A percentile compares a stretch with the other conserved stretches of the same genome.
Evolutionary conservation across 1,140 invertebrate genomes (phyloP).

Genomic region (Berghia stephanieae): DNA sequence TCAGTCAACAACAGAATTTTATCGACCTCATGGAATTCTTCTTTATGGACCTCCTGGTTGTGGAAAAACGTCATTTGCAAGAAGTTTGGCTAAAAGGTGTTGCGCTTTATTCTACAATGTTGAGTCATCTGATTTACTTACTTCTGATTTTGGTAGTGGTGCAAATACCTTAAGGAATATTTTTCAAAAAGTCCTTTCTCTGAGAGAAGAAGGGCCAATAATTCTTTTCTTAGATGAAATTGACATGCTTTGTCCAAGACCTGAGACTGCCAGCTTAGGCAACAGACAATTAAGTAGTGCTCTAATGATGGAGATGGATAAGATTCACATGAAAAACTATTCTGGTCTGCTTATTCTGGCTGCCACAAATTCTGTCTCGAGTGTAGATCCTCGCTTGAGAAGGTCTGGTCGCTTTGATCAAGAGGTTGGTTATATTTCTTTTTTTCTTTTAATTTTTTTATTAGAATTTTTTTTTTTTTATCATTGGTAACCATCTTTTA

Average conservation of each 20-base stretch:
- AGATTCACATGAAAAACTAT: slow-evolving; percentile 20
- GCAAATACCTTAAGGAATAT: slow-evolving; percentile 50
- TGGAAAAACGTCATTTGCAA: slow-evolving; percentile 60
- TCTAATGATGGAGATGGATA: slow-evolving; percentile 51
- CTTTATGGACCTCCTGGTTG: slow-evolving; percentile 60
- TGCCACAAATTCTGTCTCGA: slow-evolving; percentile 56
- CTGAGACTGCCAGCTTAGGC: slow-evolving; percentile 27
- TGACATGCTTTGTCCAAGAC: slow-evolving; percentile 54
- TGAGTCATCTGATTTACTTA: slow-evolving; percentile 57
- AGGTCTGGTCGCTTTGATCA: slow-evolving; percentile 59
- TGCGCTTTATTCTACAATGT: slow-evolving; percentile 49
- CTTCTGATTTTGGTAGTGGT: slow-evolving; percentile 54
- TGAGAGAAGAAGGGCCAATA: slow-evolving; percentile 54
- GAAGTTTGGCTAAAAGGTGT: slow-evolving; percentile 42
- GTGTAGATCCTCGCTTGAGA: slow-evolving; percentile 49
- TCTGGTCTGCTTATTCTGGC: slow-evolving; percentile 54
- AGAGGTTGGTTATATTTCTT: slow-evolving; percentile 48
- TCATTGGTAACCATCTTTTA: not conserved
- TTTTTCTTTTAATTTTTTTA: not conserved
- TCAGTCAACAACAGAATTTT: not conserved
- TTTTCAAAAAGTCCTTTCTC: slow-evolving; percentile 46
- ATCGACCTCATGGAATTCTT: slow-evolving; percentile 42
- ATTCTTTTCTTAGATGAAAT: slow-evolving; percentile 63
- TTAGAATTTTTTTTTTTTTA: too few relatives aligned
- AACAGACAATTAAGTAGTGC: slow-evolving; percentile 42